Conservation (phyloP, 2,888 invertebrate genomes). For the Dolichopus griseipennis region DNA sequence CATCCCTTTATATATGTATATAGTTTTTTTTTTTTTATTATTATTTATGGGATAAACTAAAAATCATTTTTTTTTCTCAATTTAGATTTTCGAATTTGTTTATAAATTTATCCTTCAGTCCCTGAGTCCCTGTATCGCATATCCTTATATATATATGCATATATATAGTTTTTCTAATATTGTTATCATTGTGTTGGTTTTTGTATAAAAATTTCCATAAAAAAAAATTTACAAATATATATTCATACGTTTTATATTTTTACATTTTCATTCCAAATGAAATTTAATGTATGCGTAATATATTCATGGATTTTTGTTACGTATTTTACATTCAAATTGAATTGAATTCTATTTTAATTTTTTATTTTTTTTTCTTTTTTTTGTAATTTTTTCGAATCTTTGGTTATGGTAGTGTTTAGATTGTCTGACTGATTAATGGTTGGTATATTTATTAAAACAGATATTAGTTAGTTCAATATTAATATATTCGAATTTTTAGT, state of each 20-base stretch:
- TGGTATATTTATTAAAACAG: too few relatives aligned
- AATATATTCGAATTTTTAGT: too few relatives aligned
- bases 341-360: background rate
- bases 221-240: background rate
- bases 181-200: background rate
- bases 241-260: background rate
- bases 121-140: too few relatives aligned
- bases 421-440: too few relatives aligned
- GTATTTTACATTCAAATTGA: conserved; percentile 2
- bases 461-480: too few relatives aligned
- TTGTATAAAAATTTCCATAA: background rate
- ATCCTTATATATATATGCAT: too few relatives aligned
- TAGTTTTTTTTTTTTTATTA: background rate
- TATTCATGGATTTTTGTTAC: background rate
- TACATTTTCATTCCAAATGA: background rate
- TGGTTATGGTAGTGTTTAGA: too few relatives aligned
- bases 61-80: background rate
- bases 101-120: too few relatives aligned
- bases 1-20: too few relatives aligned
- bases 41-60: background rate
- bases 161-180: background rate
- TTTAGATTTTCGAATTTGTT: too few relatives aligned
- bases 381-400: too few relatives aligned
- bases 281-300: background rate
- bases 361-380: background rate